Percentiles rank a stretch among this genome's conserved stretches.
These are phyloP conservation scores for Celastrina argiolus DNA, from an alignment of 2,888 invertebrate genomes.

Conservation along the genomic window DNA sequence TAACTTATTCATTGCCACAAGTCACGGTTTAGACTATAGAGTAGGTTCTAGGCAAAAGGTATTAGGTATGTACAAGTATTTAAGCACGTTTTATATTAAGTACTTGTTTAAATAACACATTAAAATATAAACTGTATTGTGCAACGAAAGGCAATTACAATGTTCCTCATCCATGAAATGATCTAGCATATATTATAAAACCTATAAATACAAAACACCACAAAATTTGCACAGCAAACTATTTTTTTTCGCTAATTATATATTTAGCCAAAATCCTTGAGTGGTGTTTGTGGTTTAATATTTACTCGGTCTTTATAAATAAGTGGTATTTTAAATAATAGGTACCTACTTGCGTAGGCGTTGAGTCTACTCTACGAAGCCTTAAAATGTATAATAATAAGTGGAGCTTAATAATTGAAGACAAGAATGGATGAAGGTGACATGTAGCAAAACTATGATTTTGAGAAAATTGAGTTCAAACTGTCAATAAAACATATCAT, in stretches of 20 bases:
- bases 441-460: no score
- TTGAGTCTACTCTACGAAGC: no score
- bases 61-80: no score
- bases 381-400: no score
- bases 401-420: no score
- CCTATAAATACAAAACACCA: not conserved
- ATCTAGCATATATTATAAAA: slow-evolving; percentile 2
- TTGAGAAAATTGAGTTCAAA: no score
- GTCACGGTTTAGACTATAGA: no score
- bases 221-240: slow-evolving; percentile 13
- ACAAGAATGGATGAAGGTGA: no score
- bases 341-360: not conserved
- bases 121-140: not conserved
- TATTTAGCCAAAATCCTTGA: slow-evolving; percentile 13
- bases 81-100: no score
- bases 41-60: no score
- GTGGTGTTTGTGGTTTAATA: slow-evolving; percentile 6
- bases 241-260: slow-evolving; percentile 15
- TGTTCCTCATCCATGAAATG: not conserved
- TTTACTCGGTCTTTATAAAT: slow-evolving; percentile 1
- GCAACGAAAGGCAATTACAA: not conserved
- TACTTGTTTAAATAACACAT: not conserved
- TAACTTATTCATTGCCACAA: no score
- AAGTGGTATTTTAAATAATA: not conserved
- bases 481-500: no score